A percentile compares a stretch with the other conserved stretches of the same genome.
Conservation (phyloP, 2,113 vertebrate species). For the Oostethus manadensis region DNA sequence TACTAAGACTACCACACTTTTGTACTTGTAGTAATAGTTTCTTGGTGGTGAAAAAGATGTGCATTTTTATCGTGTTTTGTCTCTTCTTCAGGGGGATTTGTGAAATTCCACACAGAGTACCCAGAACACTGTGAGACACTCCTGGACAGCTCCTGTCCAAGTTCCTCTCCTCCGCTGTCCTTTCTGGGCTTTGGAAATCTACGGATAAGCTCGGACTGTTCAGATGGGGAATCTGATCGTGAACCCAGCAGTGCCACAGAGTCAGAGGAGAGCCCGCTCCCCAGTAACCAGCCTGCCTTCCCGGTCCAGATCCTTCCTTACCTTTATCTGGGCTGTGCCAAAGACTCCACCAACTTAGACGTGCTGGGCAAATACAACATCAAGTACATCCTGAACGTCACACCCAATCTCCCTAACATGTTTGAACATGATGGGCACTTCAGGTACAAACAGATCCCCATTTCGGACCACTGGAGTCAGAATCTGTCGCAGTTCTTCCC, state of each 20-base stretch:
- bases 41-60: neutral
- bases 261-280: constrained; percentile 74
- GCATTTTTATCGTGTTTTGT: constrained; percentile 16
- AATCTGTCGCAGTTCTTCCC: constrained; percentile 88
- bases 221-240: constrained; percentile 78
- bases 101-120: constrained; percentile 80
- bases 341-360: constrained; percentile 81
- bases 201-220: constrained; percentile 77
- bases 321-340: constrained; percentile 85
- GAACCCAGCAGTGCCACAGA: constrained; percentile 76
- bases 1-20: too few relatives aligned
- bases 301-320: constrained; percentile 87
- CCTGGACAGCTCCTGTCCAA: constrained; percentile 68
- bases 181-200: constrained; percentile 82
- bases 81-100: constrained; percentile 78
- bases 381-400: constrained; percentile 86
- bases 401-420: constrained; percentile 85
- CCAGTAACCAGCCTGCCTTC: constrained; percentile 74
- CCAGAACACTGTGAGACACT: constrained; percentile 84
- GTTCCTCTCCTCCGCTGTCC: constrained; percentile 68
- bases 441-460: constrained; percentile 88
- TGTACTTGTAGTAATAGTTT: neutral
- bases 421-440: constrained; percentile 84
- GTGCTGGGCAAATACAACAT: constrained; percentile 80
- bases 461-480: constrained; percentile 89